phyloP scores from a whole-genome alignment of 2,113 vertebrate species.

The Notarius quadriscutis region DNA sequence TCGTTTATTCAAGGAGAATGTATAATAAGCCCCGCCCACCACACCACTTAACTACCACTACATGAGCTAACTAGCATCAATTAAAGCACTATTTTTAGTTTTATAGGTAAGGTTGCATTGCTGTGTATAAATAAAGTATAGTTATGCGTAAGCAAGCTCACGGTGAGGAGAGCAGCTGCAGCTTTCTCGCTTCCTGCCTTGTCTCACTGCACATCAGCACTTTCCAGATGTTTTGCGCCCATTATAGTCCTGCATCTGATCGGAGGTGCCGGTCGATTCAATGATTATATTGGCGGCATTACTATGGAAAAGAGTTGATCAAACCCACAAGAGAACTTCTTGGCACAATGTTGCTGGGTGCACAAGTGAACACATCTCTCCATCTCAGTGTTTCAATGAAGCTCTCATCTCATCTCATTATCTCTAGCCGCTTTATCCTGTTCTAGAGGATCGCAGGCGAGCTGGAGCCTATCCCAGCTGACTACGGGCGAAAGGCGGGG shows the following conservation, averaged over 20 bases:
- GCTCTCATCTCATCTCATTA: no score
- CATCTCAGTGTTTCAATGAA: not conserved
- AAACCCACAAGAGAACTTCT: not conserved
- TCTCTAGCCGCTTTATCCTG: no score
- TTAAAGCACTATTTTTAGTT: not conserved
- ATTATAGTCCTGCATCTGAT: not conserved
- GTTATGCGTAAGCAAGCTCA: not conserved
- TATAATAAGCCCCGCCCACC: not conserved
- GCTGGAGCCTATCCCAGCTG: no score
- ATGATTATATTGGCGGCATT: not conserved
- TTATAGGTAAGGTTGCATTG: not conserved
- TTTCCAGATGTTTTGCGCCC: not conserved
- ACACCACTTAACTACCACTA: not conserved
- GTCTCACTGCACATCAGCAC: not conserved
- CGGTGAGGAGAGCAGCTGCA: not conserved
- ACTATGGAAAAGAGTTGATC: not conserved
- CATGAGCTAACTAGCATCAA: not conserved
- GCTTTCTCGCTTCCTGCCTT: not conserved
- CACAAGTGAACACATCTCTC: not conserved
- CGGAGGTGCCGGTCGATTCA: not conserved
- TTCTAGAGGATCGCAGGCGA: no score
- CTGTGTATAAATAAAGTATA: not conserved
- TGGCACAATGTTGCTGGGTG: not conserved
- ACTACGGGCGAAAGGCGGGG: no score
- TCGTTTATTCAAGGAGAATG: not conserved